Percentiles rank a stretch among this genome's conserved stretches.
These are phyloP conservation scores for Isichthys henryi DNA, from an alignment of 2,113 vertebrate genomes.

Conservation along the genomic window DNA sequence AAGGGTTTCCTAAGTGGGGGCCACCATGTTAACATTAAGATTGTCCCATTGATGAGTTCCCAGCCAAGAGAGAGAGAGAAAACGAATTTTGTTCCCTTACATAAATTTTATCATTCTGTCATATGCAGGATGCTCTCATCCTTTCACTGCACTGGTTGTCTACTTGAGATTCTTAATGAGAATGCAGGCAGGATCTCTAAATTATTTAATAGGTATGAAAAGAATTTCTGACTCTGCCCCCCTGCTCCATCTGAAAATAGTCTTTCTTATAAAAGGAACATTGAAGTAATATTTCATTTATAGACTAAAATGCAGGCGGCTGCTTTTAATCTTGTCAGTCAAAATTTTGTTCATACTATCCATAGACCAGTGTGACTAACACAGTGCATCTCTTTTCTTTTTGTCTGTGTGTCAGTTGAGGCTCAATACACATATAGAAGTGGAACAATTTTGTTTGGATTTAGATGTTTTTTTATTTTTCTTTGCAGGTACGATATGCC, in stretches of 20 bases:
- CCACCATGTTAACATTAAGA: background rate
- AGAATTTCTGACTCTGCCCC: constrained; percentile 11
- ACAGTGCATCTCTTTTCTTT: background rate
- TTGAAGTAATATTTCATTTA: constrained; percentile 19
- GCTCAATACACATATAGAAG: background rate
- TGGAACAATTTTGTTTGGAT: background rate
- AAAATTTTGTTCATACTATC: background rate
- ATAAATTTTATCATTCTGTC: constrained; percentile 23
- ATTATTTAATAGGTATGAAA: constrained; percentile 26
- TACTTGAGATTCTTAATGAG: constrained; percentile 24
- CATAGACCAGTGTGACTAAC: background rate
- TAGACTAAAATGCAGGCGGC: background rate
- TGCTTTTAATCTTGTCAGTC: constrained; percentile 6
- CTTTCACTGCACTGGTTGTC: constrained; percentile 9
- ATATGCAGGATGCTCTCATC: constrained; percentile 16
- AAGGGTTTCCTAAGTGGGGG: background rate
- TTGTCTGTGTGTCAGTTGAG: background rate
- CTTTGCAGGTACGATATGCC: background rate
- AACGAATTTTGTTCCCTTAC: background rate
- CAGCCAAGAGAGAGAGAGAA: background rate
- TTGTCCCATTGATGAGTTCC: constrained; percentile 14
- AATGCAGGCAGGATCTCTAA: constrained; percentile 7
- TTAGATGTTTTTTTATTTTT: background rate
- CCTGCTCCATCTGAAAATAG: constrained; percentile 23
- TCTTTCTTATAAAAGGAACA: constrained; percentile 22